Conservation (phyloP, 2,113 vertebrate genomes). For the Erpornis zantholeuca region DNA sequence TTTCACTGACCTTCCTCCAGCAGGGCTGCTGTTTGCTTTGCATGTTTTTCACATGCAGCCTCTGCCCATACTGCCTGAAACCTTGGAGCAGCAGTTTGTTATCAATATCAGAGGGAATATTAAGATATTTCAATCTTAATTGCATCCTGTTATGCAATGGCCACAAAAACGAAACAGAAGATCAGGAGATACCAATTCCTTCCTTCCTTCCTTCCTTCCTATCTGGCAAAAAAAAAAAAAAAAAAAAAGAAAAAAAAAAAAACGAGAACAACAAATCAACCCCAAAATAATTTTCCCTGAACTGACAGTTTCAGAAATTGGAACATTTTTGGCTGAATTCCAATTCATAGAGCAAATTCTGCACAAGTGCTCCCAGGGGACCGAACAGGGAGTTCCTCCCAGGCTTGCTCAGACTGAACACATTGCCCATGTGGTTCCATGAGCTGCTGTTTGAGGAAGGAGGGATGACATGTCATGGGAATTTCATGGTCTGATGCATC, state of each 20-base stretch:
- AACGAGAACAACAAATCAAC: background rate
- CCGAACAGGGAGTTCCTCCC: background rate
- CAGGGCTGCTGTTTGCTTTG: background rate
- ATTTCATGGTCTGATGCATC: constrained; percentile 7
- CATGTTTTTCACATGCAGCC: background rate
- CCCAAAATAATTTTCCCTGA: background rate
- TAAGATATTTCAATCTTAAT: background rate
- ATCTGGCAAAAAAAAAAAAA: background rate
- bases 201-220: background rate
- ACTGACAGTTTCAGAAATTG: background rate
- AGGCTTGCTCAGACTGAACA: background rate
- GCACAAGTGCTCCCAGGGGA: background rate
- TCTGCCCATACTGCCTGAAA: background rate
- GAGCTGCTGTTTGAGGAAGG: background rate
- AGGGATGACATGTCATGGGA: background rate
- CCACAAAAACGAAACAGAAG: background rate
- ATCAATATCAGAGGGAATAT: background rate
- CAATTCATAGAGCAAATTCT: background rate
- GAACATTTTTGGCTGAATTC: background rate
- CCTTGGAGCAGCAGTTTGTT: background rate
- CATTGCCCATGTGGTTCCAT: background rate
- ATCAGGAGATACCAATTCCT: background rate
- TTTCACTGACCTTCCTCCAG: background rate
- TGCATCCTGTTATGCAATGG: fast-evolving
- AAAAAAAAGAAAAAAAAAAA: background rate